Conservation (phyloP, 2,797 vertebrate genomes). For the Typhlichthys subterraneus region DNA sequence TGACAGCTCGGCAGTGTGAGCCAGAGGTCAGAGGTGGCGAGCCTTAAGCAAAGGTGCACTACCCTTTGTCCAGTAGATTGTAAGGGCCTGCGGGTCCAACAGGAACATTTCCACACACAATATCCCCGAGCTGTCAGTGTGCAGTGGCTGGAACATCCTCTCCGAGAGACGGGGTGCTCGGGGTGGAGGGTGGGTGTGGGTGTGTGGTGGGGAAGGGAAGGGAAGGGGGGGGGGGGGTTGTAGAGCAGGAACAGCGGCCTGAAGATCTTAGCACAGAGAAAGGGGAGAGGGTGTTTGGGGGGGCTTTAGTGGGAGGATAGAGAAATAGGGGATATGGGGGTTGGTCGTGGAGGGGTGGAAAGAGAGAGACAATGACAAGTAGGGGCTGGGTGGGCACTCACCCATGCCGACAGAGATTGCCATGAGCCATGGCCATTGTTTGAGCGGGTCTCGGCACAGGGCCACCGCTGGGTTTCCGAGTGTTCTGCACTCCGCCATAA, state of each 20-base stretch:
- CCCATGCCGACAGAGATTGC: constrained; percentile 82
- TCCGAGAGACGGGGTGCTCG: constrained; percentile 70
- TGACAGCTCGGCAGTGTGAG: constrained; percentile 78
- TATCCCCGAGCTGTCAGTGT: constrained; percentile 83
- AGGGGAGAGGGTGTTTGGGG: constrained; percentile 48
- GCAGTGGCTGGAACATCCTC: constrained; percentile 82
- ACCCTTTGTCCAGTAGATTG: constrained; percentile 81
- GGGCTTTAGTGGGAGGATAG: constrained; percentile 74
- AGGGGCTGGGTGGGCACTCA: constrained; percentile 80
- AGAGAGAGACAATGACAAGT: constrained; percentile 81
- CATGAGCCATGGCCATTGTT: constrained; percentile 82
- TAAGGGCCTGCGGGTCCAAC: constrained; percentile 80
- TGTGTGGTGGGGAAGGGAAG: neutral
- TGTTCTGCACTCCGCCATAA: constrained; percentile 73
- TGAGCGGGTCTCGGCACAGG: constrained; percentile 72
- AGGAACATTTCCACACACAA: constrained; percentile 83
- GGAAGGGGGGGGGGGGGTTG: neutral
- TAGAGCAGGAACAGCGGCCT: constrained; percentile 70
- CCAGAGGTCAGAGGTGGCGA: constrained; percentile 74
- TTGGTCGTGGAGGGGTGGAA: constrained; percentile 43
- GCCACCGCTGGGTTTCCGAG: constrained; percentile 63
- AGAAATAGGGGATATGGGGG: constrained; percentile 66
- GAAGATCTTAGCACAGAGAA: constrained; percentile 70
- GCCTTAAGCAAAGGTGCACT: constrained; percentile 81
- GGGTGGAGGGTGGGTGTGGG: constrained; percentile 20